Evolutionary conservation across 2,113 vertebrate genomes (phyloP).

Genomic region (Malurus alboscapulatus): DNA sequence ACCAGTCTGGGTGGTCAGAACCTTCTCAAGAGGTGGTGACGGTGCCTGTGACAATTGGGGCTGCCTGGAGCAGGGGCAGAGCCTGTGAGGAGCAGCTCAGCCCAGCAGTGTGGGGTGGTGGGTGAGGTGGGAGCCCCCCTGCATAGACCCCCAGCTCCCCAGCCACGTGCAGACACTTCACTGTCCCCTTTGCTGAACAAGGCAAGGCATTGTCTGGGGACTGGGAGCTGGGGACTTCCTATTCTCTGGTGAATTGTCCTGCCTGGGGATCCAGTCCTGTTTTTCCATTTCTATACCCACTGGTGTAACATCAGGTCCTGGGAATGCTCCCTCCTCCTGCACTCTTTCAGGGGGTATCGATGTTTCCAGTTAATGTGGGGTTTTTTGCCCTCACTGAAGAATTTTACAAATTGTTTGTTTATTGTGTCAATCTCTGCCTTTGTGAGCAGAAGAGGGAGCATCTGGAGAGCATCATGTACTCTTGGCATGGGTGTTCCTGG

Average conservation of each 20-base stretch:
- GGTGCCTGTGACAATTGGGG: rapidly evolving
- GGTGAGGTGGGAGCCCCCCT: not conserved
- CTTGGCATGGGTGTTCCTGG: conserved; percentile 64
- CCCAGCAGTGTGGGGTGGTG: not conserved
- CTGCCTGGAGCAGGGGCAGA: not conserved
- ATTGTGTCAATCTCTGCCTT: conserved; percentile 73
- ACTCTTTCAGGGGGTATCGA: conserved; percentile 59
- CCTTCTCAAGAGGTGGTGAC: not conserved
- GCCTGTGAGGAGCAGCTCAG: not conserved
- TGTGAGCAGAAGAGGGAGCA: conserved; percentile 62
- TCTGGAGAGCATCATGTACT: conserved; percentile 77
- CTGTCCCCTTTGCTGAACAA: not conserved
- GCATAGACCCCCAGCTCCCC: not conserved
- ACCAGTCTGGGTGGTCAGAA: not conserved
- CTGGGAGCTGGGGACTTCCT: not conserved
- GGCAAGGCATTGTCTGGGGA: not conserved
- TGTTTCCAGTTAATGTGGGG: conserved; percentile 70
- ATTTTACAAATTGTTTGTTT: conserved; percentile 74
- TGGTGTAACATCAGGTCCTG: conserved; percentile 55
- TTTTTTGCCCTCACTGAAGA: conserved; percentile 65
- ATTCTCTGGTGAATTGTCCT: conserved; percentile 3
- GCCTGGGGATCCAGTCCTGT: not conserved
- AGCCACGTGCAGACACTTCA: not conserved
- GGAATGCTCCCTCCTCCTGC: conserved; percentile 53
- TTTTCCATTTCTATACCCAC: conserved; percentile 49